Base-by-base conservation (phyloP, 2,888 invertebrate species). In the Pristionchus exspectatus region DNA sequence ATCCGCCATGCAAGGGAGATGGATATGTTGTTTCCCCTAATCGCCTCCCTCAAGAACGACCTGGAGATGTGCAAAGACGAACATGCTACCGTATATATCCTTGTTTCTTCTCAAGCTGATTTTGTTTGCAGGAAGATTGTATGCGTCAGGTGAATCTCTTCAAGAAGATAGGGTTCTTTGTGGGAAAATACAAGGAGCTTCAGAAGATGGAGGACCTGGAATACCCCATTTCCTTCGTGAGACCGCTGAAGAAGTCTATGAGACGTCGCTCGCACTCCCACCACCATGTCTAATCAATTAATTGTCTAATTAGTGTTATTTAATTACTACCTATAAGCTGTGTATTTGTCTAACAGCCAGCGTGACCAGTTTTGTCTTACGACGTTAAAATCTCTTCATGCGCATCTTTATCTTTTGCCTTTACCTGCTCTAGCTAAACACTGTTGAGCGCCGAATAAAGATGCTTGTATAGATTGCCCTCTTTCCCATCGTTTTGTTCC, bases 121-220 rank as follows among this genome's bases (percentile, higher is more conserved):
- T 50, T 24, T 63, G 1, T 10, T n/a, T 63, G 3, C 24, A 63
- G 63, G n/a, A n/a, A n/a, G 63, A 63, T 2, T 10, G n/a, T 10
- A 1, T 24, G 2, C 24, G 24, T 10, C 24, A 24, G 24, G 0
- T 7, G 24, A n/a, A n/a, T 24, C 63, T 63, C 24, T 10, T 24
- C n/a, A 5, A 1, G 5, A 24, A n/a, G n/a, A n/a, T n/a, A 2
- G 5, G n/a, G n/a, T 24, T 0, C 0, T 10, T n/a, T 10, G 21
- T 24, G 63, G n/a, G n/a, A 0, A 24, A 7, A 4, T 10, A 24
- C 63, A n/a, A n/a, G 10, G 10, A 7, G 7, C 4, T 63, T 3
- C 24, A 63, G n/a, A 21, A n/a, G n/a, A 4, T n/a, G 7, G 24
- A 56, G 56, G 56, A 21, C 21, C 0, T 16, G 3, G 63, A 63